Conservation (phyloP, 2,888 invertebrate species). For the Xylota segnis region DNA sequence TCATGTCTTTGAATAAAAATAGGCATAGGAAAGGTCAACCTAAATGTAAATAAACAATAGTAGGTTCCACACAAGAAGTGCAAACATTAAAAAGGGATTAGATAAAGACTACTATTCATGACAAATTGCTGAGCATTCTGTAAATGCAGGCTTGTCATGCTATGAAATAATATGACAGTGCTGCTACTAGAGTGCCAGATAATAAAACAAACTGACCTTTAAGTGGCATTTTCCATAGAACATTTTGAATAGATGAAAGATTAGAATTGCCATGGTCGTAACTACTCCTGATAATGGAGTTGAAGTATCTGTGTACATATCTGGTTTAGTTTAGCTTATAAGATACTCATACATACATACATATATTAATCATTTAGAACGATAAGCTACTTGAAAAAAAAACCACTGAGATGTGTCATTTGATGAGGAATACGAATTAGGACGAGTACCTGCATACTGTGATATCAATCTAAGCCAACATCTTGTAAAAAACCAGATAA, state of each 20-base stretch:
- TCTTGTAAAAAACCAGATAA: no score
- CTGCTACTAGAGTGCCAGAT: not conserved
- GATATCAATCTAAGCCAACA: no score
- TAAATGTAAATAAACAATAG: not conserved
- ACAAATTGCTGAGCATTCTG: not conserved
- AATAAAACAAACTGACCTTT: not conserved
- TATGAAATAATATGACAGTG: not conserved
- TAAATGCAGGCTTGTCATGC: not conserved
- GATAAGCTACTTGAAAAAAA: no score
- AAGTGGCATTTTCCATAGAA: not conserved
- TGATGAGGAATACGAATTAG: no score
- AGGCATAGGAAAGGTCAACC: not conserved
- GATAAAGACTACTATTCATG: not conserved
- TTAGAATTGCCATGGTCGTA: not conserved
- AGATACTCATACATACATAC: no score
- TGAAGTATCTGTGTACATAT: no score
- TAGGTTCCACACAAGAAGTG: not conserved
- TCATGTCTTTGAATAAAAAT: not conserved
- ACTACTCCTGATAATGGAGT: no score
- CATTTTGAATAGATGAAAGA: not conserved
- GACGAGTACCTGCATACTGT: no score
- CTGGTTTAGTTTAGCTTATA: no score
- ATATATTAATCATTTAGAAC: no score
- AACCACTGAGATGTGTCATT: no score
- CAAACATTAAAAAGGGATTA: not conserved